Base-by-base conservation (phyloP, 2,888 invertebrate species). In the Noctua janthe region DNA sequence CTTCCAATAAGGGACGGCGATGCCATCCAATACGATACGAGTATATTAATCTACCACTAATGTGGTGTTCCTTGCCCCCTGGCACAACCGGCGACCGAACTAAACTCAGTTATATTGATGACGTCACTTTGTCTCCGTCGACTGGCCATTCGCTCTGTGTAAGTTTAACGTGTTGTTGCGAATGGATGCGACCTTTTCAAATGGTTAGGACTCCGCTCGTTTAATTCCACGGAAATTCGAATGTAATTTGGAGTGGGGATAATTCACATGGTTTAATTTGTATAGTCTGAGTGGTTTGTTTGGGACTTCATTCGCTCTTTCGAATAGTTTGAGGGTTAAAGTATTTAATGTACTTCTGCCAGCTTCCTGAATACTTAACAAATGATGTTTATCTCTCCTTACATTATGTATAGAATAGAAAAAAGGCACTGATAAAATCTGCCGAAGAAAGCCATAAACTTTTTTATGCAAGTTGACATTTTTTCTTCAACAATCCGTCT, bases 31-130 rank as follows among this genome's bases (percentile, higher is more conserved):
- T 90, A 90, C 89, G 90, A 92, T 90, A 89, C 92, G 90, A 92
- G 93, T 94, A 90, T 95, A 96, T 96, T 96, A 96, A 96, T 96
- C 95, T 95, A 92, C 94, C 93, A 91, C 94, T 96, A 96, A 96
- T 96, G 95, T 93, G 94, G 92, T 94, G 93, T 93, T 92, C 94
- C 92, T 91, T 93, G 92, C 93, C 93, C 94, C 92, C 91, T 90
- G 89, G 92, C 91, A 91, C 83, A 81, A 85, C 85, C 82, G 88
- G 91, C 85, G 82, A 88, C 88, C 85, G 89, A 91, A 91, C 92
- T 91, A 90, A 92, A 91, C 92, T 90, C 91, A 84, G 85, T 91
- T 90, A 92, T 96, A 96, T 96, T 96, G 95, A 96, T 96, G 96
- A 92, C 91, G 90, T 86, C 93, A 91, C 94, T 96, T 95, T 94